Evolutionary conservation across 2,888 invertebrate genomes (phyloP).

Genomic region (Adelphocoris suturalis): DNA sequence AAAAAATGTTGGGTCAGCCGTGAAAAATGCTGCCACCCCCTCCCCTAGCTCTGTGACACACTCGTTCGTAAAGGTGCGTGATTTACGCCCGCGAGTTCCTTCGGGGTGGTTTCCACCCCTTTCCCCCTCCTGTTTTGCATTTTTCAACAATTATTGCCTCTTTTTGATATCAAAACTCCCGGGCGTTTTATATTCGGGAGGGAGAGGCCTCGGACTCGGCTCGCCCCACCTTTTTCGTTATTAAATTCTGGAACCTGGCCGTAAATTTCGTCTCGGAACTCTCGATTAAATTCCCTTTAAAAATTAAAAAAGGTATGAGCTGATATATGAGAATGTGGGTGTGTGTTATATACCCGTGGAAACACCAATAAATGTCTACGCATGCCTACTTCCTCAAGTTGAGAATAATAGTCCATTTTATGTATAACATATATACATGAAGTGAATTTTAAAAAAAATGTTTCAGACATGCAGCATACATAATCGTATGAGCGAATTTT

Average conservation of each 20-base stretch:
- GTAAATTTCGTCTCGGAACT: background rate
- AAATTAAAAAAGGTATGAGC: background rate
- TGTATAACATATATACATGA: too few species aligned
- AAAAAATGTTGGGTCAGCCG: slow-evolving; percentile 63
- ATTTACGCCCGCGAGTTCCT: slow-evolving; percentile 35
- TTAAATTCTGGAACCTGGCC: background rate
- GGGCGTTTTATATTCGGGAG: background rate
- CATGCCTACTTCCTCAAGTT: too few species aligned
- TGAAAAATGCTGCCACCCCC: slow-evolving; percentile 24
- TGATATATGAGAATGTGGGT: background rate
- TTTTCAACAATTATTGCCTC: slow-evolving; percentile 54
- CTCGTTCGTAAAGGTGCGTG: background rate
- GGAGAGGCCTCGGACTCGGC: too few species aligned
- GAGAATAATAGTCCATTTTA: too few species aligned
- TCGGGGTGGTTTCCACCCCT: background rate
- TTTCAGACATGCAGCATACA: too few species aligned
- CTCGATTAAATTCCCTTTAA: slow-evolving; percentile 42
- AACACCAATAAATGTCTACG: too few species aligned
- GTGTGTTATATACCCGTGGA: too few species aligned
- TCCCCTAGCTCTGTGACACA: background rate
- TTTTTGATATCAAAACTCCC: slow-evolving; percentile 47
- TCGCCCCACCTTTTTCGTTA: background rate
- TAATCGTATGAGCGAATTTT: too few species aligned
- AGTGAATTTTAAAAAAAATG: too few species aligned
- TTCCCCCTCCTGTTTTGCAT: slow-evolving; percentile 25